These are phyloP conservation scores for Diplolepis rosae DNA, from an alignment of 2,888 invertebrate species.

Conservation along the genomic window DNA sequence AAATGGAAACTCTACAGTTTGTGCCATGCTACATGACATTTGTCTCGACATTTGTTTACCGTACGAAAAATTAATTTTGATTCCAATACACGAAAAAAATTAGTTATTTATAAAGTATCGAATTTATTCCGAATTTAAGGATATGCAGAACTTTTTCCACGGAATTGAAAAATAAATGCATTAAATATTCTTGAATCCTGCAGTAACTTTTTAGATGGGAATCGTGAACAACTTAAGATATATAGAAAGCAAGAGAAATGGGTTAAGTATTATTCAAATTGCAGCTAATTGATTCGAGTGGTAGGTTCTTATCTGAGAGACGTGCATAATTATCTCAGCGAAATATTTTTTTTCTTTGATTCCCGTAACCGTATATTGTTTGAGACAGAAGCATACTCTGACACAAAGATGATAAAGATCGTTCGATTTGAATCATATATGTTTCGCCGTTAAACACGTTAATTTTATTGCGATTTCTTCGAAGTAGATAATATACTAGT, in stretches of 20 bases:
- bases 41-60: too few species aligned
- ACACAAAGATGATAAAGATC: slow-evolving; percentile 1
- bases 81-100: too few species aligned
- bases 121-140: too few species aligned
- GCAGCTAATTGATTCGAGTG: background rate
- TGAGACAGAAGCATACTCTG: background rate
- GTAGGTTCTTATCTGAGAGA: background rate
- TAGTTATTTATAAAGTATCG: too few species aligned
- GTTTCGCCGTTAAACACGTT: slow-evolving; percentile 4
- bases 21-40: too few species aligned
- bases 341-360: background rate
- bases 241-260: too few species aligned
- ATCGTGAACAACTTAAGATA: background rate
- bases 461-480: slow-evolving; percentile 1
- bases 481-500: background rate
- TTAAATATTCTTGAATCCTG: too few species aligned
- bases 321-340: slow-evolving; percentile 11
- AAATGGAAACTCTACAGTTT: too few species aligned
- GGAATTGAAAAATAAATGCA: too few species aligned
- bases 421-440: slow-evolving; percentile 21
- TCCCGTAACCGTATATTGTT: slow-evolving; percentile 11
- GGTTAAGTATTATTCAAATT: background rate
- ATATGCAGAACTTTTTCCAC: too few species aligned
- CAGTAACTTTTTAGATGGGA: too few species aligned
- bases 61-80: too few species aligned